Conservation (phyloP, 1,140 invertebrate genomes). For the Pseudomyrmex sp. region DNA sequence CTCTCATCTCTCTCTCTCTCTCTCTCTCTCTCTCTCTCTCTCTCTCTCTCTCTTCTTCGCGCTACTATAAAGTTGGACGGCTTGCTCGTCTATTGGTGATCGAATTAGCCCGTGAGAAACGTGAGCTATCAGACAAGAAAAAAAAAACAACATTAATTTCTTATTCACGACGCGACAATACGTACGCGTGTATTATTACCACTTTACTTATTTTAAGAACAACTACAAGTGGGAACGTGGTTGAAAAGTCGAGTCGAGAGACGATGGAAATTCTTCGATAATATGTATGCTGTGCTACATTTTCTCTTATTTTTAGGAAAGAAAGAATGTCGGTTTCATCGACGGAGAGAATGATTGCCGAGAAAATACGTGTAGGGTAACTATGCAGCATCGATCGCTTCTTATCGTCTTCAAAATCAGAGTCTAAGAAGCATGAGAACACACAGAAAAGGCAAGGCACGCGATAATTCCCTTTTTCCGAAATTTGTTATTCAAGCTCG, state of each 20-base stretch:
- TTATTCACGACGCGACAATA: conserved; percentile 67
- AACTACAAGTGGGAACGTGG: conserved; percentile 15
- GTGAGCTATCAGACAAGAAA: conserved; percentile 14
- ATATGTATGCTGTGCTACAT: not conserved
- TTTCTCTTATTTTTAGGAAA: conserved; percentile 19
- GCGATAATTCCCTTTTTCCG: conserved; percentile 25
- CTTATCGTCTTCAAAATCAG: conserved; percentile 28
- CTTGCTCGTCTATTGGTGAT: conserved; percentile 71
- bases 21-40: too few relatives aligned
- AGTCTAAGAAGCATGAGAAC: conserved; percentile 28
- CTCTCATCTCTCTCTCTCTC: not conserved
- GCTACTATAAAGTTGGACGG: conserved; percentile 72
- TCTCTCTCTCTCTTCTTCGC: conserved; percentile 57
- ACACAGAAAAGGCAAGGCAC: conserved; percentile 26
- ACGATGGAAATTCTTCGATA: not conserved
- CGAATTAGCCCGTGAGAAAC: conserved; percentile 62
- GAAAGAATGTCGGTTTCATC: not conserved
- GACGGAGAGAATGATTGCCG: conserved; percentile 6
- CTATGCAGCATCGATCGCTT: conserved; percentile 51
- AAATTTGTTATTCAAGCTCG: conserved; percentile 70
- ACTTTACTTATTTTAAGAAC: conserved; percentile 65
- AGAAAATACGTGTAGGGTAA: conserved; percentile 61
- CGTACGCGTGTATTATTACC: not conserved
- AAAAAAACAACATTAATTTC: conserved; percentile 71
- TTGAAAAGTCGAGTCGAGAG: not conserved